Conservation (phyloP, 2,888 invertebrate species). For the Latrodectus elegans region DNA sequence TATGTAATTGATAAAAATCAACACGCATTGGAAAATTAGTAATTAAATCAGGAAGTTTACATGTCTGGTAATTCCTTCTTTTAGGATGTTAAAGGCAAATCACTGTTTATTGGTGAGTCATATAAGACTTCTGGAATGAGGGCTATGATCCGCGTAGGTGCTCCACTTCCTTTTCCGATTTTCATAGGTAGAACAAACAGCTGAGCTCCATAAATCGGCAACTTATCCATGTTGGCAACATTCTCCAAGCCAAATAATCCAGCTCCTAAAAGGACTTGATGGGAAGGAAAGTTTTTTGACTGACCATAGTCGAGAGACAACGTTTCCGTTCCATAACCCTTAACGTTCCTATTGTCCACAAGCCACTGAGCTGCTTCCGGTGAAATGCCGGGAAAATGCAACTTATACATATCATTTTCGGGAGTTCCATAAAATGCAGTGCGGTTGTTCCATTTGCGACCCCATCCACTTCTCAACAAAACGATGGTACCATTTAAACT, state of each 20-base stretch:
- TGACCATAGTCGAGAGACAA: constrained; percentile 80
- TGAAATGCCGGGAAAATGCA: constrained; percentile 77
- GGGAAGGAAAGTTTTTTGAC: constrained; percentile 77
- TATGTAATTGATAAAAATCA: too few species aligned
- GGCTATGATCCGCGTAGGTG: constrained; percentile 79
- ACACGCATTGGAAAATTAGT: too few species aligned
- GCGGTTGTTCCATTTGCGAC: constrained; percentile 71
- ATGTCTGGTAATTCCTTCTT: too few species aligned
- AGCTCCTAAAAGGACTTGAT: constrained; percentile 77
- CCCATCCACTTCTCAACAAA: constrained; percentile 76
- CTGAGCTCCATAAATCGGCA: constrained; percentile 72
- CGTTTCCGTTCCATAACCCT: constrained; percentile 82
- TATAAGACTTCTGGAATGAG: constrained; percentile 29
- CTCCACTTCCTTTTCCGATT: constrained; percentile 80
- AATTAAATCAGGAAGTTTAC: too few species aligned
- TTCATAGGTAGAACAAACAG: constrained; percentile 79
- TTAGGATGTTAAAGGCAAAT: too few species aligned
- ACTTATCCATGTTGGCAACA: constrained; percentile 77
- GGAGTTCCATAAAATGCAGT: constrained; percentile 69
- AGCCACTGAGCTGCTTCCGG: constrained; percentile 81
- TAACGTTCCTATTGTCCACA: constrained; percentile 78
- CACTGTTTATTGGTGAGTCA: too few species aligned
- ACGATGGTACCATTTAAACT: constrained; percentile 76
- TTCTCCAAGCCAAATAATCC: constrained; percentile 80
- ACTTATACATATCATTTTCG: constrained; percentile 52